Conservation (phyloP, 1,140 invertebrate genomes). For the Battus philenor region DNA sequence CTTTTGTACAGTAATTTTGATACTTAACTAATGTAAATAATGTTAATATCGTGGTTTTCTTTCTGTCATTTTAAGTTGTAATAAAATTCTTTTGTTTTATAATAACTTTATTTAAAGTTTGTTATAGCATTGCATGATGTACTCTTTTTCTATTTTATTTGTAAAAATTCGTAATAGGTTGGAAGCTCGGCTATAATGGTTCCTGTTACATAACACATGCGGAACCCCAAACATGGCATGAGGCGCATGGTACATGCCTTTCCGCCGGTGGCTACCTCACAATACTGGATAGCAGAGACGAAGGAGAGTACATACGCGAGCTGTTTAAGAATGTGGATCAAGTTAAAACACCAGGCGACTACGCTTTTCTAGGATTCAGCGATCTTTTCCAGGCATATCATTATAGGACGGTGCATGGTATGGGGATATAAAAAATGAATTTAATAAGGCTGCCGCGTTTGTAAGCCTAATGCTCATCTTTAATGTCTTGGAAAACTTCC, state of each 20-base stretch:
- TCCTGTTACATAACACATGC: constrained; percentile 40
- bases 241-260: constrained; percentile 40
- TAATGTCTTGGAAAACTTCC: neutral
- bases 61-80: too few species aligned
- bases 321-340: constrained; percentile 37
- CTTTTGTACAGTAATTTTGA: too few species aligned
- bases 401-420: constrained; percentile 50
- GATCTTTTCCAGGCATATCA: constrained; percentile 46
- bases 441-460: neutral
- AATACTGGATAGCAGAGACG: constrained; percentile 27
- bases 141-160: too few species aligned
- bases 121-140: too few species aligned
- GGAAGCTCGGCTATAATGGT: constrained; percentile 34
- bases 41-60: neutral
- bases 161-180: constrained; percentile 22
- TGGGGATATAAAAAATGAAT: neutral
- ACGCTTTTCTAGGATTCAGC: constrained; percentile 52
- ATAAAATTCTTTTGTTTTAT: too few species aligned
- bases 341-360: constrained; percentile 29
- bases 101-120: too few species aligned
- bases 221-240: constrained; percentile 42
- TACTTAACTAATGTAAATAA: neutral
- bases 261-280: constrained; percentile 37
- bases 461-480: neutral
- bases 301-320: constrained; percentile 34